These are phyloP conservation scores for Anadara kagoshimensis DNA, from an alignment of 1,140 invertebrate genomes.

Conservation along the genomic window DNA sequence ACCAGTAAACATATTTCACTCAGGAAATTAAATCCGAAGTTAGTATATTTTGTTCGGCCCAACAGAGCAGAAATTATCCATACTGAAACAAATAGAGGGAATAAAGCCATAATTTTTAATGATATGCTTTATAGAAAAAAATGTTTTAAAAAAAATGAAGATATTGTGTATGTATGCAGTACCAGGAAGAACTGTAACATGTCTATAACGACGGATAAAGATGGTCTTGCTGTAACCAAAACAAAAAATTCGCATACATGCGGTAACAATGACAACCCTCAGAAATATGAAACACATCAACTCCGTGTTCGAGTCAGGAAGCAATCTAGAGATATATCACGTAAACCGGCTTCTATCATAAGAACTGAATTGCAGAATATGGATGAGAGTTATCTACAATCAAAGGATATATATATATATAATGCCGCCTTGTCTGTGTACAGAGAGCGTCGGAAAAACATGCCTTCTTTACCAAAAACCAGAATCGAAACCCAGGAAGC, in stretches of 20 bases:
- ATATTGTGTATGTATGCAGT: no score
- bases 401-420: not conserved
- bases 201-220: not conserved
- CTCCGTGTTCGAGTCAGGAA: not conserved
- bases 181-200: no score
- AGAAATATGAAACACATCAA: no score
- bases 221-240: not conserved
- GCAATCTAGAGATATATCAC: not conserved
- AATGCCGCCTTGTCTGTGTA: not conserved
- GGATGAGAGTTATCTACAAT: not conserved
- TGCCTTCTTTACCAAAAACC: not conserved
- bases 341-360: not conserved
- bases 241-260: not conserved
- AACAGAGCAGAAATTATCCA: no score
- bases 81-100: no score
- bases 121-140: slow-evolving; percentile 1
- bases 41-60: no score
- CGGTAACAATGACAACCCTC: not conserved
- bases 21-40: no score
- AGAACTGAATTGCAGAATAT: not conserved
- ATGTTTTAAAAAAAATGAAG: no score
- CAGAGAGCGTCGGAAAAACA: not conserved
- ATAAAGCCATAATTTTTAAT: no score
- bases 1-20: no score
- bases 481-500: not conserved